Evolutionary conservation across 2,113 vertebrate species (phyloP).

Genomic region (Machaerirhynchus nigripectus): DNA sequence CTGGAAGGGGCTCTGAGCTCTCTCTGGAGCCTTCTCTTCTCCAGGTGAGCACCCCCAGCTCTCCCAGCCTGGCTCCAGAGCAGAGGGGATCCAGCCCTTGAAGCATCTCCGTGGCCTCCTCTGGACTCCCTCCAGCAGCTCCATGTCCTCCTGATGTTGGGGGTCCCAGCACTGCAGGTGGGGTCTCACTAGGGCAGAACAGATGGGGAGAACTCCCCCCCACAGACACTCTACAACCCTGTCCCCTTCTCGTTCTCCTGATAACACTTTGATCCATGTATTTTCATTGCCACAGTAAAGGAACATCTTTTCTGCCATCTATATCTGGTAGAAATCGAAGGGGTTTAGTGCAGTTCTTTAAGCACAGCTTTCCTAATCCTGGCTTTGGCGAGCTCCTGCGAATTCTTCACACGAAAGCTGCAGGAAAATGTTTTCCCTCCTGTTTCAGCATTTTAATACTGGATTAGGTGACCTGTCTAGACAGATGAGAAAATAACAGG

Average conservation of each 20-base stretch:
- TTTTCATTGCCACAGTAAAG: background rate
- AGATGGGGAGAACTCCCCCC: background rate
- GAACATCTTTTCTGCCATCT: background rate
- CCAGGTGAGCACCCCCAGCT: background rate
- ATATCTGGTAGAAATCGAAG: background rate
- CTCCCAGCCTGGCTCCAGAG: background rate
- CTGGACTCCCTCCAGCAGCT: background rate
- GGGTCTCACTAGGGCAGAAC: background rate
- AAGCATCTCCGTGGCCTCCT: background rate
- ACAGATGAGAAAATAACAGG: constrained; percentile 16
- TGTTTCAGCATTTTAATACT: background rate
- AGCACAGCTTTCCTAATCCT: background rate
- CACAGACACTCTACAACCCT: background rate
- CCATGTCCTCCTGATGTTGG: fast-evolving
- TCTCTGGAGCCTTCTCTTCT: background rate
- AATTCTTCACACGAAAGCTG: background rate
- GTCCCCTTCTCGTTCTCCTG: background rate
- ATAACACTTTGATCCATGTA: background rate
- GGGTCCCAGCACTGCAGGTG: background rate
- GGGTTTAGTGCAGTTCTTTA: background rate
- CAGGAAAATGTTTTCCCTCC: background rate
- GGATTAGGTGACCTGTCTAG: constrained; percentile 7
- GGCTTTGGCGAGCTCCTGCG: background rate
- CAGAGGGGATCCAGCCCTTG: background rate
- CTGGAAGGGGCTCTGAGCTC: background rate